Evolutionary conservation across 2,888 invertebrate species (phyloP).

Genomic region (Chrysomela aeneicollis): DNA sequence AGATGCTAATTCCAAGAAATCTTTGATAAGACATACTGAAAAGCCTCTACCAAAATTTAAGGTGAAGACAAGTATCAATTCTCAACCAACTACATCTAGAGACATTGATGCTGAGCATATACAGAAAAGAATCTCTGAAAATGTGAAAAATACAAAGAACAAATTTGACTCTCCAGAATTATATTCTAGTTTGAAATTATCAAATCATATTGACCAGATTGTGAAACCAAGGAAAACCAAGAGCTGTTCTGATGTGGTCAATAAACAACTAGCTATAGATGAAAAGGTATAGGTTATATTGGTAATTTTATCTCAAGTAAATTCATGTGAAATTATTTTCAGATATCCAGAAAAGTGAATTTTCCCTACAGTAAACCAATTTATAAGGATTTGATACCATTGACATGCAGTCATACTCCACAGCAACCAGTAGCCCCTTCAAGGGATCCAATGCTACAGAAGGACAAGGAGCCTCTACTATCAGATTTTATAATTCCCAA

Average conservation of each 20-base stretch:
- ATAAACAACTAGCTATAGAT: constrained; percentile 43
- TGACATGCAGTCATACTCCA: constrained; percentile 36
- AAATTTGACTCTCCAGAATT: constrained; percentile 44
- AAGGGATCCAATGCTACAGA: constrained; percentile 41
- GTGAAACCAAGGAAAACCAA: constrained; percentile 43
- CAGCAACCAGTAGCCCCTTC: constrained; percentile 32
- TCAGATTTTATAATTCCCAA: constrained; percentile 40
- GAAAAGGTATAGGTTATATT: constrained; percentile 45
- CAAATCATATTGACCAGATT: constrained; percentile 46
- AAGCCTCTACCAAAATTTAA: constrained; percentile 38
- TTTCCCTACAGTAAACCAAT: constrained; percentile 47
- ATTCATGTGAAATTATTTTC: constrained; percentile 27
- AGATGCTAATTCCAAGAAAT: constrained; percentile 30
- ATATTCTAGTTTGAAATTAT: constrained; percentile 44
- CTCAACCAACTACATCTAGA: constrained; percentile 9
- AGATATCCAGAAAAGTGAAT: constrained; percentile 50
- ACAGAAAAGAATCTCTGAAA: constrained; percentile 10
- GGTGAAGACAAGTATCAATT: constrained; percentile 24
- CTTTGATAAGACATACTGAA: constrained; percentile 42
- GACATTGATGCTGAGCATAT: not conserved
- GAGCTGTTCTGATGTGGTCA: constrained; percentile 41
- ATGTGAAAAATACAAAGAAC: constrained; percentile 9
- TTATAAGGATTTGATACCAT: constrained; percentile 50
- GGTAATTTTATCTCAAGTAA: not conserved
- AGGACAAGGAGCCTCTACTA: constrained; percentile 47